These are phyloP conservation scores for Gasterosteus nipponicus DNA, from an alignment of 2,113 vertebrate genomes.

Conservation along the genomic window DNA sequence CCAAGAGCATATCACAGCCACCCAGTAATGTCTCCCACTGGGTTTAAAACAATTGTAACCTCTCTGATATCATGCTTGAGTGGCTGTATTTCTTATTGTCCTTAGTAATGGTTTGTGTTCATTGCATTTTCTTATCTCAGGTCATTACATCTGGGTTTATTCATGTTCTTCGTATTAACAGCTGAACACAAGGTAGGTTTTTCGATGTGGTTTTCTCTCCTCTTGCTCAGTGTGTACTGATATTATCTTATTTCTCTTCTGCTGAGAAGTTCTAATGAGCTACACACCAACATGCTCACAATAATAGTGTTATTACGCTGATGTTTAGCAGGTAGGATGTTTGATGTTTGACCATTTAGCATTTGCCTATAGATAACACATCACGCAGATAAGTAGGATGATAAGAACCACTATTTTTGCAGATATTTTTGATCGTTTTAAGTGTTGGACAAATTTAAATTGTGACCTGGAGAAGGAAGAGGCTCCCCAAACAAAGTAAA, in stretches of 20 bases:
- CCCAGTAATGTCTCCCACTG: conserved; percentile 31
- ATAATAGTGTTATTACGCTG: not conserved
- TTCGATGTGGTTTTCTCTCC: not conserved
- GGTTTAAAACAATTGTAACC: conserved; percentile 51
- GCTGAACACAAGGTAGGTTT: conserved; percentile 12
- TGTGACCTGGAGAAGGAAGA: not conserved
- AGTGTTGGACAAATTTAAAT: not conserved
- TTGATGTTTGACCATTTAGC: not conserved
- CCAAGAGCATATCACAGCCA: conserved; percentile 39
- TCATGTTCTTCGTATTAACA: conserved; percentile 28
- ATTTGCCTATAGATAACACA: not conserved
- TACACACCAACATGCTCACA: not conserved
- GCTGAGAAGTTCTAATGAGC: not conserved
- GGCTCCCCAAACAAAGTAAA: not conserved
- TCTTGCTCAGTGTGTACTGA: not conserved
- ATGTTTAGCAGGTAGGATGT: not conserved
- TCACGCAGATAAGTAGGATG: not conserved
- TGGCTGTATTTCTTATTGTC: conserved; percentile 34
- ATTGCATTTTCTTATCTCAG: conserved; percentile 33
- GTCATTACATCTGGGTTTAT: conserved; percentile 43
- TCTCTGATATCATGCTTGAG: conserved; percentile 35
- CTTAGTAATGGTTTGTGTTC: conserved; percentile 25
- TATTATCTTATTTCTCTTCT: not conserved
- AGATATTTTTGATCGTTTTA: not conserved
- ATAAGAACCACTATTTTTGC: not conserved